Evolutionary conservation across 1,140 invertebrate species (phyloP).

Genomic region (Calosoma granatense): DNA sequence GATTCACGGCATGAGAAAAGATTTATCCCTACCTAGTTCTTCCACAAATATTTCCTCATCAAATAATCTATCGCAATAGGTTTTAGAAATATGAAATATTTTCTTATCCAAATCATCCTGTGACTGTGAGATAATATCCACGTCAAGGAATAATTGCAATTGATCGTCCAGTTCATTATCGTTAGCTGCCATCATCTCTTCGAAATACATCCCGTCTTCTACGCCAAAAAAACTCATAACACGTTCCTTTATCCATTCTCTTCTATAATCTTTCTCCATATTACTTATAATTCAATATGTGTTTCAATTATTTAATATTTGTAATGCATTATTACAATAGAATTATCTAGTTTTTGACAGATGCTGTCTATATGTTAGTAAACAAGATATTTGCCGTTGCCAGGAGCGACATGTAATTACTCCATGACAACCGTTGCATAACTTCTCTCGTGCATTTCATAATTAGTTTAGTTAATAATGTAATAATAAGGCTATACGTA

Average conservation of each 20-base stretch:
- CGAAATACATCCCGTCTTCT: constrained; percentile 31
- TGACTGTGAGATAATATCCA: constrained; percentile 25
- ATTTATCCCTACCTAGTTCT: constrained; percentile 36
- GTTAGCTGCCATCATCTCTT: constrained; percentile 34
- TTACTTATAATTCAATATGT: not conserved
- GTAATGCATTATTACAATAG: too few relatives aligned
- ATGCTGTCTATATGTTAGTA: too few relatives aligned
- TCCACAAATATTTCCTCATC: constrained; percentile 36
- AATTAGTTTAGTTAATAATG: too few relatives aligned
- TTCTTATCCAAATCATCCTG: constrained; percentile 25
- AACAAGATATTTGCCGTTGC: too few relatives aligned
- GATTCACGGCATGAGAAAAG: too few relatives aligned
- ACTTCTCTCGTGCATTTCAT: too few relatives aligned
- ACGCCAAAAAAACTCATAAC: constrained; percentile 32
- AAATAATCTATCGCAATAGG: constrained; percentile 35
- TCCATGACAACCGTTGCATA: too few relatives aligned
- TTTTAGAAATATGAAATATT: constrained; percentile 36
- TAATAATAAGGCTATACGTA: too few relatives aligned
- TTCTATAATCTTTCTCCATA: constrained; percentile 26
- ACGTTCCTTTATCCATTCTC: constrained; percentile 37
- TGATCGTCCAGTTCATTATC: constrained; percentile 33
- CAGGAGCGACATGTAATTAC: too few relatives aligned
- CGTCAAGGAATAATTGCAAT: constrained; percentile 32
- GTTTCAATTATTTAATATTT: too few relatives aligned
- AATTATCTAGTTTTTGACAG: too few relatives aligned